Evolutionary conservation across 2,797 vertebrate genomes (phyloP).

Genomic region (Paramormyrops hopkinsi): DNA sequence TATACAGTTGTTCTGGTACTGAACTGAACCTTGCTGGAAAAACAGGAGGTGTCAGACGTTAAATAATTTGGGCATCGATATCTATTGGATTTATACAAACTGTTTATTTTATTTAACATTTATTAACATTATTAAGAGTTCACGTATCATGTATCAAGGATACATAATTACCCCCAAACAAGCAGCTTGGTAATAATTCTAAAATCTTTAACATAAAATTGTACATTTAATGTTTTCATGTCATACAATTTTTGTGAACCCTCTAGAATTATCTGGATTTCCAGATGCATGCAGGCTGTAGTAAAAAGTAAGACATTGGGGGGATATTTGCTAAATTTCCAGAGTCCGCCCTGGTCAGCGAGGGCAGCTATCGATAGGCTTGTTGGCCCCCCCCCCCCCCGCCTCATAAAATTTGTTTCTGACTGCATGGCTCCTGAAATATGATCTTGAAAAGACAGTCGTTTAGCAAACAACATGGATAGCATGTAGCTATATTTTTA

Average conservation of each 20-base stretch:
- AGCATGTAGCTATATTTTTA: background rate
- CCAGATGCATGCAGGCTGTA: background rate
- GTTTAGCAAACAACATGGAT: background rate
- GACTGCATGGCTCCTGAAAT: background rate
- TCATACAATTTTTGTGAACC: background rate
- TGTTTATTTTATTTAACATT: background rate
- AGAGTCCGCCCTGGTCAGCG: background rate
- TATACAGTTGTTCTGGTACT: background rate
- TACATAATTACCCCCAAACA: background rate
- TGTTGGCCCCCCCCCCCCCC: background rate
- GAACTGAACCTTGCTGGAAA: background rate
- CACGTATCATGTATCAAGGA: background rate
- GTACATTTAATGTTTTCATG: background rate
- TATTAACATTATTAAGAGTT: background rate
- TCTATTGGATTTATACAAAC: background rate
- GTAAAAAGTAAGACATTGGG: background rate
- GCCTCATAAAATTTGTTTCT: background rate
- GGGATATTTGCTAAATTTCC: background rate
- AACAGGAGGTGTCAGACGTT: background rate
- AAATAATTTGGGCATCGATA: background rate
- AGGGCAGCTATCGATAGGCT: background rate
- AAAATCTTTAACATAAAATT: background rate
- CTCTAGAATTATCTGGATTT: background rate
- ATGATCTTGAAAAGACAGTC: background rate
- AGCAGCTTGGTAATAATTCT: background rate